These are phyloP conservation scores for Pseudomyrmex pallidus DNA, from an alignment of 1,140 invertebrate species.

Conservation along the genomic window DNA sequence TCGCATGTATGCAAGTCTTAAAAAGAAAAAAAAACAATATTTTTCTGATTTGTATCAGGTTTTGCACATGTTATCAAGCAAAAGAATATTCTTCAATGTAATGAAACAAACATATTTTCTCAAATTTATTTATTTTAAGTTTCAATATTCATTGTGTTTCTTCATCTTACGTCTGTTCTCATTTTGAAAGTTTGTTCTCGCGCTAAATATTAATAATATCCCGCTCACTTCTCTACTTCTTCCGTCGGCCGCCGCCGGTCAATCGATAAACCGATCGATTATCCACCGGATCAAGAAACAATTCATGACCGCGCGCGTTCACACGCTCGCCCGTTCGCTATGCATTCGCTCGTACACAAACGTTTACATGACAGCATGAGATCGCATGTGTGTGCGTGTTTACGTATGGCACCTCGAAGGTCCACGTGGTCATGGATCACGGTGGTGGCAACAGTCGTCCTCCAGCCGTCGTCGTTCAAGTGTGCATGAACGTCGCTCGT, in stretches of 20 bases:
- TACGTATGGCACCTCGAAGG: constrained; percentile 68
- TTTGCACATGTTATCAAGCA: too few relatives aligned
- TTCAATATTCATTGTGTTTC: too few relatives aligned
- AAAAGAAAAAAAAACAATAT: too few relatives aligned
- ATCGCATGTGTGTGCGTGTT: constrained; percentile 8
- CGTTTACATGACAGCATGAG: not conserved
- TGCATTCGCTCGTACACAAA: not conserved
- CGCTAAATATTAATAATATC: too few relatives aligned
- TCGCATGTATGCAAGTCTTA: too few relatives aligned
- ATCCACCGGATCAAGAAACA: not conserved
- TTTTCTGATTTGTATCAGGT: too few relatives aligned
- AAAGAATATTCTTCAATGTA: too few relatives aligned
- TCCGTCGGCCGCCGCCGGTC: not conserved
- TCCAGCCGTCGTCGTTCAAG: constrained; percentile 74
- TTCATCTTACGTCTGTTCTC: too few relatives aligned
- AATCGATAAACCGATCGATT: not conserved
- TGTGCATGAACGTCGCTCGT: constrained; percentile 64
- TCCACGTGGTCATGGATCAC: constrained; percentile 76
- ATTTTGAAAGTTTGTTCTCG: too few relatives aligned
- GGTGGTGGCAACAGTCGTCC: constrained; percentile 76
- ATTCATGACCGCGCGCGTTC: constrained; percentile 17
- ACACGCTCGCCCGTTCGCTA: not conserved
- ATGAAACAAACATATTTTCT: too few relatives aligned
- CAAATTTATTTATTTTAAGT: too few relatives aligned
- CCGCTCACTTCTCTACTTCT: too few relatives aligned